Evolutionary conservation across 2,113 vertebrate genomes (phyloP).

Genomic region (Coreoperca whiteheadi): DNA sequence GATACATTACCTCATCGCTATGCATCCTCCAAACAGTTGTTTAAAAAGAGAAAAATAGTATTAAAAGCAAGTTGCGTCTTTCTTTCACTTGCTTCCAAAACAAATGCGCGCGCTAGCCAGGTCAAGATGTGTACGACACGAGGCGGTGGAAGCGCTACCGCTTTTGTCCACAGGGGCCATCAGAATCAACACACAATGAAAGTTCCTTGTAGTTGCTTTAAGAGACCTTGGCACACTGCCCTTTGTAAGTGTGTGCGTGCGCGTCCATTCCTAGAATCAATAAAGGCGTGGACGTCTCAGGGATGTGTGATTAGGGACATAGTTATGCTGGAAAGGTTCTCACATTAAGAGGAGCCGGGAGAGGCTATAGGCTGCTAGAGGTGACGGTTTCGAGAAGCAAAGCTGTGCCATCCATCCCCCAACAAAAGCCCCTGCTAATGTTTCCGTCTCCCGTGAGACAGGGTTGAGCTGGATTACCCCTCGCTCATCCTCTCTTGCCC

Average conservation of each 20-base stretch:
- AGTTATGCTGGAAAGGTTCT: slow-evolving; percentile 1
- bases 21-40: too few species aligned
- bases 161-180: too few species aligned
- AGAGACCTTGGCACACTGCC: background rate
- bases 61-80: too few species aligned
- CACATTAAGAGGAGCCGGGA: slow-evolving; percentile 1
- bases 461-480: background rate
- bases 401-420: background rate
- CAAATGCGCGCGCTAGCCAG: too few species aligned
- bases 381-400: slow-evolving; percentile 2
- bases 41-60: too few species aligned
- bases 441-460: slow-evolving; percentile 11
- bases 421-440: background rate
- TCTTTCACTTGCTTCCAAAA: too few species aligned
- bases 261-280: slow-evolving; percentile 29
- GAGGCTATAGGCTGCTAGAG: background rate
- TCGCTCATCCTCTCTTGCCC: background rate
- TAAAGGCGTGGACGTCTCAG: slow-evolving; percentile 36
- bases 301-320: background rate
- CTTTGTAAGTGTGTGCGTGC: slow-evolving; percentile 5
- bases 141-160: too few species aligned
- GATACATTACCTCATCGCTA: too few species aligned
- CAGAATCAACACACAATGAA: too few species aligned
- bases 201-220: too few species aligned
- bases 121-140: too few species aligned